Evolutionary conservation across 1,140 invertebrate genomes (phyloP).

Genomic region (Plutomurus gul): DNA sequence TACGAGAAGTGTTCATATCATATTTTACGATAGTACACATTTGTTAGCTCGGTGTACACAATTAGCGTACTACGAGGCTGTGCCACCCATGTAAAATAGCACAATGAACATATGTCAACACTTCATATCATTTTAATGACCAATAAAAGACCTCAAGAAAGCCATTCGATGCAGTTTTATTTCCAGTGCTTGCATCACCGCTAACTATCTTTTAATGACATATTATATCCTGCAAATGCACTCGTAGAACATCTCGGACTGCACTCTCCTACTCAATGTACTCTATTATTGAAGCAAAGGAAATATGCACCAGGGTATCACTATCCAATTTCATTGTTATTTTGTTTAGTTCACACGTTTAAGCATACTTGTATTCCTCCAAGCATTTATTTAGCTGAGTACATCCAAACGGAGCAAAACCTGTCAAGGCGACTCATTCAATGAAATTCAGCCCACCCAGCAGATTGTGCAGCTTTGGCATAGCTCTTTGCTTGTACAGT

Average conservation of each 20-base stretch:
- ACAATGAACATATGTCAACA: slow-evolving; percentile 10
- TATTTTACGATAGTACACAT: too few relatives aligned
- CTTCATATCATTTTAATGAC: slow-evolving; percentile 18
- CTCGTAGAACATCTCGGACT: background rate
- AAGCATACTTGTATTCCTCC: background rate
- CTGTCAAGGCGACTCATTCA: background rate
- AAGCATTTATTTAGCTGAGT: too few relatives aligned
- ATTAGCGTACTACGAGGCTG: background rate
- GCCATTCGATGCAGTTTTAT: slow-evolving; percentile 5
- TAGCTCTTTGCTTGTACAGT: too few relatives aligned
- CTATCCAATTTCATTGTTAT: too few relatives aligned
- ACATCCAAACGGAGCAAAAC: background rate
- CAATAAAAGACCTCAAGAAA: slow-evolving; percentile 22
- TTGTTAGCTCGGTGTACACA: too few relatives aligned
- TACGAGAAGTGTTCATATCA: too few relatives aligned
- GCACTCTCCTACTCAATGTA: too few relatives aligned
- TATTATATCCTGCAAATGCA: background rate
- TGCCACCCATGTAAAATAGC: background rate
- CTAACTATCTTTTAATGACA: background rate
- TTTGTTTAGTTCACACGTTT: slow-evolving; percentile 21
- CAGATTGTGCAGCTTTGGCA: too few relatives aligned
- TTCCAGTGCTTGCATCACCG: background rate
- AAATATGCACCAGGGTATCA: too few relatives aligned
- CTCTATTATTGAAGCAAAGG: too few relatives aligned
- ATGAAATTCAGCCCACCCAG: slow-evolving; percentile 18